Evolutionary conservation across 2,113 vertebrate species (phyloP).

Genomic region (Balaenoptera acutorostrata): DNA sequence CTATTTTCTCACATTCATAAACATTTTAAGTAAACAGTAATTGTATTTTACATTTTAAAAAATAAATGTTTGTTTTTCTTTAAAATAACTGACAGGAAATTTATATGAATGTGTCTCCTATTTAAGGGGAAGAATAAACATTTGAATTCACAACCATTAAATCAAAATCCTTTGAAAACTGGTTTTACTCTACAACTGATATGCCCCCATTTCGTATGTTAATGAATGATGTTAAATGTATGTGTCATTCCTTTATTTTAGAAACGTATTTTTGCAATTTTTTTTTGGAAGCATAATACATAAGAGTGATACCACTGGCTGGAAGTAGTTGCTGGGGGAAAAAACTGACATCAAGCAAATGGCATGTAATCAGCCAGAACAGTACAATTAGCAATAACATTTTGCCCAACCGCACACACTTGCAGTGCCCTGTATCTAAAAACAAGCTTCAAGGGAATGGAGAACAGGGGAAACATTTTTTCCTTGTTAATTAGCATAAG

Average conservation of each 20-base stretch:
- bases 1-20: background rate
- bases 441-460: background rate
- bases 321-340: constrained; percentile 42
- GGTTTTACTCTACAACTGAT: background rate
- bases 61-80: background rate
- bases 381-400: background rate
- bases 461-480: background rate
- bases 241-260: constrained; percentile 43
- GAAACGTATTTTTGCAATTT: background rate
- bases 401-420: background rate
- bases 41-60: background rate
- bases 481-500: background rate
- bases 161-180: constrained; percentile 11
- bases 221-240: constrained; percentile 36
- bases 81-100: constrained; percentile 18
- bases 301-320: constrained; percentile 18
- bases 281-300: background rate
- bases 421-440: background rate
- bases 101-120: background rate
- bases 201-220: background rate
- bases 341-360: constrained; percentile 24
- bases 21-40: background rate
- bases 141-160: constrained; percentile 11
- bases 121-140: constrained; percentile 12
- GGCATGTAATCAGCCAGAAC: constrained; percentile 24